These are phyloP conservation scores for Ovibos moschatus DNA, from an alignment of 2,113 vertebrate genomes.

Conservation along the genomic window DNA sequence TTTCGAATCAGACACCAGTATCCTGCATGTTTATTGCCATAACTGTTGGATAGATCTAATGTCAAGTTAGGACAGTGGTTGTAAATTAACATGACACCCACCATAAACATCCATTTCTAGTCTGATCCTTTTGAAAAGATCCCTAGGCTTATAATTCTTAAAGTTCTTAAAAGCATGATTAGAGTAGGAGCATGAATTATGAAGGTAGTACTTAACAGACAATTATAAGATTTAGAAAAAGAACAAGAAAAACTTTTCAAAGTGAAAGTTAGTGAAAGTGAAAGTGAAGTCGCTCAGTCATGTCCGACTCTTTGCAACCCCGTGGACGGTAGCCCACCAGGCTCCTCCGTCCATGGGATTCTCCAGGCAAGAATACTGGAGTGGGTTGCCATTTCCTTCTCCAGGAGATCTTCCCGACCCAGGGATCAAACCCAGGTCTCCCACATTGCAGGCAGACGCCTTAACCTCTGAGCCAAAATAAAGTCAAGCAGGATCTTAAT, in stretches of 20 bases:
- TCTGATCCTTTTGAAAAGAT: constrained; percentile 6
- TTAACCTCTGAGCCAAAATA: neutral
- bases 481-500: neutral
- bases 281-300: no score
- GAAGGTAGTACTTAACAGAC: constrained; percentile 8
- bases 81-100: neutral
- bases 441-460: no score
- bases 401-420: no score
- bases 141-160: constrained; percentile 26
- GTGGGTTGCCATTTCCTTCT: no score
- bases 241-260: constrained; percentile 19
- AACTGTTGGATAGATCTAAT: neutral
- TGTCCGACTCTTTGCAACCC: no score
- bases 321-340: no score
- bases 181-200: constrained; percentile 18
- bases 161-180: constrained; percentile 26
- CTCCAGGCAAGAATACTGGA: no score
- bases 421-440: no score
- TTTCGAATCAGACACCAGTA: neutral
- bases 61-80: neutral
- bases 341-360: no score
- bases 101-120: neutral
- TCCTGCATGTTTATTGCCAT: neutral
- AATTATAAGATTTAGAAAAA: constrained; percentile 49
- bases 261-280: neutral